A percentile compares a stretch with the other conserved stretches of the same genome.
Evolutionary conservation across 1,140 invertebrate species (phyloP).

Genomic region (Plodia interpunctella): DNA sequence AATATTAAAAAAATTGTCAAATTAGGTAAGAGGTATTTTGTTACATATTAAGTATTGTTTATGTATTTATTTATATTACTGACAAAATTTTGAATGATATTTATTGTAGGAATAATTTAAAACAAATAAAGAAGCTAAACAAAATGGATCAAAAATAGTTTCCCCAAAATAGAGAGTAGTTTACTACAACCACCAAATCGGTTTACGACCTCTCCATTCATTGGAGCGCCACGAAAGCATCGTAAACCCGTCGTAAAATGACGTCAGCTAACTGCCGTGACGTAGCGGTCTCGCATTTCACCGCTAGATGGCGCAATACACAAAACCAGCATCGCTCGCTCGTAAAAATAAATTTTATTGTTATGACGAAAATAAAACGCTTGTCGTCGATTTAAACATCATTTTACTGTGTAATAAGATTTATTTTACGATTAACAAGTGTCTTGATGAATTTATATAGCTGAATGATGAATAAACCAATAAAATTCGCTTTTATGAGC

Average conservation of each 20-base stretch:
- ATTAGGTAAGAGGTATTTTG: no score
- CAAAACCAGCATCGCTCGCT: constrained; percentile 36
- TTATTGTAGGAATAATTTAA: no score
- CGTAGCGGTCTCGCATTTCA: constrained; percentile 30
- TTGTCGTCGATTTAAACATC: constrained; percentile 76
- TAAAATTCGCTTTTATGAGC: constrained; percentile 68
- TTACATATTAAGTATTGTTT: no score
- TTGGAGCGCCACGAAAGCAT: constrained; percentile 42
- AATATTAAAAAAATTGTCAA: no score
- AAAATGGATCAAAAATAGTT: neutral
- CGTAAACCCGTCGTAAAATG: constrained; percentile 48
- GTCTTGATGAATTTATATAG: constrained; percentile 74
- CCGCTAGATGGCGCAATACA: constrained; percentile 56
- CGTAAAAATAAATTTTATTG: constrained; percentile 77
- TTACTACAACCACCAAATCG: constrained; percentile 35
- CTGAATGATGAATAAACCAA: constrained; percentile 72
- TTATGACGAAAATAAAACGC: constrained; percentile 77
- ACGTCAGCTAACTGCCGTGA: constrained; percentile 38
- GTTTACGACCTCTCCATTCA: constrained; percentile 56
- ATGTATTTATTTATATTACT: no score
- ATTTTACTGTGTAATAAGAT: constrained; percentile 75
- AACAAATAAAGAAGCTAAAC: neutral
- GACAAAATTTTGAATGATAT: no score
- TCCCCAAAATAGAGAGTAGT: constrained; percentile 7
- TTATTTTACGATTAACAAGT: constrained; percentile 77